A percentile compares a stretch with the other conserved stretches of the same genome.
Evolutionary conservation across 2,888 invertebrate genomes (phyloP).

Genomic region (Mystacides longicornis): DNA sequence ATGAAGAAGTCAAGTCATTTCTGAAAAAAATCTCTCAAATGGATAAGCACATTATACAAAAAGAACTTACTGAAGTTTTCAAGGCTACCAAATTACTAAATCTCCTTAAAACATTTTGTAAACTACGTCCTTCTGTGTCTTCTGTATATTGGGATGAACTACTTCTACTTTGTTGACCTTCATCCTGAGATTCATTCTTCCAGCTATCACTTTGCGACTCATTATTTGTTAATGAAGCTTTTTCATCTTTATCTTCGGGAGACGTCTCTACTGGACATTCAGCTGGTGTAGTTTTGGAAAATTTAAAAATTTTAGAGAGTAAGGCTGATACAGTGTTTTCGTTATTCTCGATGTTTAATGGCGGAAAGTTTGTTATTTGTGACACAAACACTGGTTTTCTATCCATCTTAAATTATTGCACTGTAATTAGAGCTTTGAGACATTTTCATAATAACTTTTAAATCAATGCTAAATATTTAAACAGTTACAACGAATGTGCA

Average conservation of each 20-base stretch:
- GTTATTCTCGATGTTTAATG: slow-evolving; percentile 67
- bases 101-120: slow-evolving; percentile 78
- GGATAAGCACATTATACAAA: too few relatives aligned
- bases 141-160: slow-evolving; percentile 30
- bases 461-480: too few relatives aligned
- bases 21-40: background rate
- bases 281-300: slow-evolving; percentile 51
- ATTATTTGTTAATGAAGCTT: too few relatives aligned
- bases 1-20: too few relatives aligned
- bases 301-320: slow-evolving; percentile 67
- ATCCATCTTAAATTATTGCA: too few relatives aligned
- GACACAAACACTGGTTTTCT: slow-evolving; percentile 29
- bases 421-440: too few relatives aligned
- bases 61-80: slow-evolving; percentile 66
- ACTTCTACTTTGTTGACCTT: slow-evolving; percentile 28
- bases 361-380: slow-evolving; percentile 45
- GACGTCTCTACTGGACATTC: slow-evolving; percentile 26
- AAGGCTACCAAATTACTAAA: slow-evolving; percentile 82
- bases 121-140: slow-evolving; percentile 65
- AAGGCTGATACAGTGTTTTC: slow-evolving; percentile 66
- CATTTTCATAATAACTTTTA: too few relatives aligned
- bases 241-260: background rate
- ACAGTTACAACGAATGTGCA: too few relatives aligned
- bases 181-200: slow-evolving; percentile 34
- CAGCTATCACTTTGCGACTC: too few relatives aligned